Conservation (phyloP, 2,113 vertebrate genomes). For the Syngnathus scovelli region DNA sequence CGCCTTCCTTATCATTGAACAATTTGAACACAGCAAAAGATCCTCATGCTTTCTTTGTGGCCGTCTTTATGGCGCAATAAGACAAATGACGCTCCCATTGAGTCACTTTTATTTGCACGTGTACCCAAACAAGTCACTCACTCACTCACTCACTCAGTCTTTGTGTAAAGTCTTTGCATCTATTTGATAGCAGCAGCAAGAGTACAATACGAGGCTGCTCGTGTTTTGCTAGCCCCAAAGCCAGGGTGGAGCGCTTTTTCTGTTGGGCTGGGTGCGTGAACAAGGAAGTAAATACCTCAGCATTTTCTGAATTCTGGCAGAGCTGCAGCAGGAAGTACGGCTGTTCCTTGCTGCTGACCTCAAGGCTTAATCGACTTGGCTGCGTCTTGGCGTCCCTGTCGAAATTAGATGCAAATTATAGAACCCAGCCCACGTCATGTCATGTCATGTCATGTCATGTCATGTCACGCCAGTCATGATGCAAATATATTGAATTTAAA, state of each 20-base stretch:
- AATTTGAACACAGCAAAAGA: not conserved
- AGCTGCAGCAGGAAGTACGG: conserved; percentile 56
- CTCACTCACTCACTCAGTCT: not conserved
- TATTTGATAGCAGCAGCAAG: not conserved
- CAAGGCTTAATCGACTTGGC: not conserved
- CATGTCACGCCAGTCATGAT: not conserved
- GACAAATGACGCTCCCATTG: not conserved
- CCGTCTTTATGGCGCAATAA: not conserved
- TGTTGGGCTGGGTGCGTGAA: conserved; percentile 29
- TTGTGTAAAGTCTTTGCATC: not conserved
- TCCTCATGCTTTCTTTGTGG: not conserved
- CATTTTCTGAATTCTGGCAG: conserved; percentile 27
- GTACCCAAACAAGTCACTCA: not conserved
- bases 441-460: too few relatives aligned
- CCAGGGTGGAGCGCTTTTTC: conserved; percentile 36
- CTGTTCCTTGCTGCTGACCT: conserved; percentile 25
- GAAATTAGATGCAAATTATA: not conserved
- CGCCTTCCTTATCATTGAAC: not conserved
- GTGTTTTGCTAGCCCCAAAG: conserved; percentile 15
- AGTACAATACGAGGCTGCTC: not conserved
- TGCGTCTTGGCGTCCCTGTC: not conserved
- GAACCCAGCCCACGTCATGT: not conserved
- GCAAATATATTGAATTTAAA: not conserved
- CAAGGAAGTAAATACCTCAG: conserved; percentile 55
- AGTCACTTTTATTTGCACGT: not conserved